Evolutionary conservation across 2,113 vertebrate genomes (phyloP).

Genomic region (Urocynchramus pylzowi): DNA sequence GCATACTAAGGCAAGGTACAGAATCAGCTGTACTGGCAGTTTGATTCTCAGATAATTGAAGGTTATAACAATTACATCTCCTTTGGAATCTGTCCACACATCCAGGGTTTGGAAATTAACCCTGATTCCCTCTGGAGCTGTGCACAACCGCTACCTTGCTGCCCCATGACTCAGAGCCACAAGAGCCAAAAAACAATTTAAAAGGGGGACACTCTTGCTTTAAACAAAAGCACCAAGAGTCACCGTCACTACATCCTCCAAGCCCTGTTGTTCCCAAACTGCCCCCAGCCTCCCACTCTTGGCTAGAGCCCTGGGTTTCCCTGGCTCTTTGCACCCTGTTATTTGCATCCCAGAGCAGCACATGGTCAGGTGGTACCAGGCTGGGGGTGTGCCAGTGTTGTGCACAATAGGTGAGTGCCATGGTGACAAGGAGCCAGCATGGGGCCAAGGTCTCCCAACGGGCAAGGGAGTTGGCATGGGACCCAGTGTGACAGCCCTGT

Average conservation of each 20-base stretch:
- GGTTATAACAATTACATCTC: background rate
- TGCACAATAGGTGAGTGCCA: background rate
- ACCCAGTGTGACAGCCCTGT: background rate
- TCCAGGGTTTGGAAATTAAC: background rate
- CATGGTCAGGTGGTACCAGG: background rate
- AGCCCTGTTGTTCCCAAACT: background rate
- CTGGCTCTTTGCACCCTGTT: background rate
- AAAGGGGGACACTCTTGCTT: background rate
- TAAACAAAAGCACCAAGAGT: background rate
- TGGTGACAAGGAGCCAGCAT: rapidly evolving
- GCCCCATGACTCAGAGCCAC: background rate
- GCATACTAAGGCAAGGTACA: background rate
- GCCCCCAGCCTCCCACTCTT: background rate
- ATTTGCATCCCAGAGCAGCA: background rate
- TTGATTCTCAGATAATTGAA: background rate
- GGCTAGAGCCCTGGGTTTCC: background rate
- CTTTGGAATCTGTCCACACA: background rate
- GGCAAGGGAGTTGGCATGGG: background rate
- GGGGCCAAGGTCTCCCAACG: background rate
- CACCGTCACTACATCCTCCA: background rate
- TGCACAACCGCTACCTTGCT: background rate
- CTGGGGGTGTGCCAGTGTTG: rapidly evolving
- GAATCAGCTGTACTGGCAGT: background rate
- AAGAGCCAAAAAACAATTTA: background rate
- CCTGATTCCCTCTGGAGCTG: rapidly evolving